Evolutionary conservation across 2,888 invertebrate species (phyloP).

Genomic region (Lysandra coridon): DNA sequence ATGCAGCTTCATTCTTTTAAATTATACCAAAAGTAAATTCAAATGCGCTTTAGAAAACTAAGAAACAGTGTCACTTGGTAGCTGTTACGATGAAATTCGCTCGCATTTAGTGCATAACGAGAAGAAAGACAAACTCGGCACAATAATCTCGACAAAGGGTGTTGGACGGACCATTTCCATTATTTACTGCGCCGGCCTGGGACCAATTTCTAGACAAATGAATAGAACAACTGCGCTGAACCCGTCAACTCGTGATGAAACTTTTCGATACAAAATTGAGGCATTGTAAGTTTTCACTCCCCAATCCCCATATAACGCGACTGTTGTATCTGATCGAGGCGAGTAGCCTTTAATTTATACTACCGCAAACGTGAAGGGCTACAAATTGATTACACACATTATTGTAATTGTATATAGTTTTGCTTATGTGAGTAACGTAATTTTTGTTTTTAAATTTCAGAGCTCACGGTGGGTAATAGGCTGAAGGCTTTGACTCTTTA

Average conservation of each 20-base stretch:
- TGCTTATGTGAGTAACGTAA: too few species aligned
- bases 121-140: conserved; percentile 62
- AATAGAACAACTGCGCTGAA: conserved; percentile 66
- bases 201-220: conserved; percentile 59
- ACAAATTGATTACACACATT: too few species aligned
- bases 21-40: not conserved
- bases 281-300: conserved; percentile 53
- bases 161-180: conserved; percentile 55
- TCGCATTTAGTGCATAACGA: conserved; percentile 56
- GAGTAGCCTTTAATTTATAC: conserved; percentile 12
- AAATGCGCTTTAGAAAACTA: conserved; percentile 20
- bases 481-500: not conserved
- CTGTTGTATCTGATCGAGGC: conserved; percentile 42
- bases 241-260: conserved; percentile 66
- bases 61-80: conserved; percentile 16
- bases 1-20: not conserved
- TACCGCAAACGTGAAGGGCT: too few species aligned
- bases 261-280: conserved; percentile 64
- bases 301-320: conserved; percentile 54
- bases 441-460: too few species aligned
- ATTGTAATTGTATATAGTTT: too few species aligned
- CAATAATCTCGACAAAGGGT: conserved; percentile 62
- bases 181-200: conserved; percentile 58
- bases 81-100: conserved; percentile 54
- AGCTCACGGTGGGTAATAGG: too few species aligned